Conservation (phyloP, 2,888 invertebrate species). For the Sesia apiformis region DNA sequence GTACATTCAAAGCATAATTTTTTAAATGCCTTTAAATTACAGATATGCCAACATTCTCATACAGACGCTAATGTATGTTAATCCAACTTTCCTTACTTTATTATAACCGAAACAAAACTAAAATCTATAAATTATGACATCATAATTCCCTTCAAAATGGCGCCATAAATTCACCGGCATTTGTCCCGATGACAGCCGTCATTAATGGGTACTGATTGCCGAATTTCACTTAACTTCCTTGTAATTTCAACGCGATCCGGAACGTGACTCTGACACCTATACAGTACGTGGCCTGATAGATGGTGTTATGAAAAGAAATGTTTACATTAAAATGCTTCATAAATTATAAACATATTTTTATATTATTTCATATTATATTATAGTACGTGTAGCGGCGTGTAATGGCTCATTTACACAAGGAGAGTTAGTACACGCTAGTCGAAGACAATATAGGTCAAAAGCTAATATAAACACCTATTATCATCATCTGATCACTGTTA, state of each 20-base stretch:
- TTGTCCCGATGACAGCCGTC: conserved; percentile 29
- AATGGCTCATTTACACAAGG: background rate
- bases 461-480: no score
- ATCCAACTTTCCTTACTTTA: no score
- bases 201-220: conserved; percentile 28
- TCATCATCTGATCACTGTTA: no score
- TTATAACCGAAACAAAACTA: no score
- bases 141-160: background rate
- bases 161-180: conserved; percentile 23
- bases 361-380: background rate
- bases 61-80: no score
- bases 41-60: no score
- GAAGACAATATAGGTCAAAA: no score
- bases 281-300: conserved; percentile 15
- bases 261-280: conserved; percentile 58
- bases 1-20: no score
- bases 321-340: background rate
- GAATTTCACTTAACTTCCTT: conserved; percentile 54
- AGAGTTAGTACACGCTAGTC: background rate
- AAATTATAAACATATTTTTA: background rate
- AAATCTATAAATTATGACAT: no score
- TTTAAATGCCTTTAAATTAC: no score
- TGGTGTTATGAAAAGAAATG: background rate
- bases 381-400: background rate
- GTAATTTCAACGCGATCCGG: conserved; percentile 66